Base-by-base conservation (phyloP, 2,888 invertebrate species). In the Platycnemis pennipes region DNA sequence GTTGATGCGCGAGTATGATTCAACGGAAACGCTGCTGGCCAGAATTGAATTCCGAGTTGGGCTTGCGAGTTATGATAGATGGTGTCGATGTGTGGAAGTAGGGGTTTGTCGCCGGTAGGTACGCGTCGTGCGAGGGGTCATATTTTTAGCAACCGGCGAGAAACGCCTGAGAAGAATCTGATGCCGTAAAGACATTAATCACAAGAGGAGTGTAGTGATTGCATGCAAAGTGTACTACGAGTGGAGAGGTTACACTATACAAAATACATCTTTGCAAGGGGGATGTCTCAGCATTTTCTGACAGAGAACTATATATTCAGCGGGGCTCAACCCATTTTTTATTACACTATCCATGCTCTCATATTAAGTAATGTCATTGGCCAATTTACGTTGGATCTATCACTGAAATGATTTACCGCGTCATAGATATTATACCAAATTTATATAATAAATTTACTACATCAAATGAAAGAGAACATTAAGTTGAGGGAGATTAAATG, bases 21-120 rank as follows among this genome's bases (percentile, higher is more conserved):
- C 77, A 77, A 77, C 77, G 37, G 77, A 37, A 77, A 4, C 77
- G 77, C 77, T 77, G 77, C 77, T 16, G 77, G 77, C 31, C 77
- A 77, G 77, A 77, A 77, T 77, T 77, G 77, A 77, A 77, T 77
- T 77, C 37, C 37, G 77, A 37, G 77, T 37, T 37, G 37, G 13
- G 16, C 37, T 77, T 26, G 77, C 31, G 77, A 26, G 31, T n/a
- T 77, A 37, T 77, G 77, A 77, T 37, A 37, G 77, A 77, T 77
- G 37, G 77, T 37, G 37, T 37, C 77, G n/a, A 77, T 37, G 0
- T 26, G 1, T 37, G 11, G 31, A 77, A n/a, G 37, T 8, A 31
- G 77, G 63, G 37, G 37, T 8, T 37, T 31, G n/a, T 31, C 31
- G 13, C 37, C 13, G 16, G n/a, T n/a, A 37, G 37, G 63, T 26